Evolutionary conservation across 2,888 invertebrate genomes (phyloP).

Genomic region (Stegana nigrithorax): DNA sequence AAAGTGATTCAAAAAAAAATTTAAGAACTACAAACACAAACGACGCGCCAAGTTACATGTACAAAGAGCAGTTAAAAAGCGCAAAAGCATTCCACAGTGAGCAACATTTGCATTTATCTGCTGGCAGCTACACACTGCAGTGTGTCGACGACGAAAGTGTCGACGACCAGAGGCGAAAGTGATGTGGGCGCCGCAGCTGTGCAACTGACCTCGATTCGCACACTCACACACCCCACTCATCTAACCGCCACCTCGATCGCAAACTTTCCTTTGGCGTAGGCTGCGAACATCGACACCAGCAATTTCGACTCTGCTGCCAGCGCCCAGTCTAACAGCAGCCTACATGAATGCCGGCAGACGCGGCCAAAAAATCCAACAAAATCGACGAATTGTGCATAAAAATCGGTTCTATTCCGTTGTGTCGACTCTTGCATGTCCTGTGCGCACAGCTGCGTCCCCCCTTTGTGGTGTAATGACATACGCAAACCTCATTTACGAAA

Average conservation of each 20-base stretch:
- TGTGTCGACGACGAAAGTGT: no score
- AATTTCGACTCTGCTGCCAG: no score
- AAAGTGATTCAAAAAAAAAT: neutral
- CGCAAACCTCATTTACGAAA: neutral
- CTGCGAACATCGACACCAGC: neutral
- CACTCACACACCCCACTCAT: neutral
- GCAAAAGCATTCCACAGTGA: constrained; percentile 5
- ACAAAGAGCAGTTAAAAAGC: neutral
- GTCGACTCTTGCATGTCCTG: neutral
- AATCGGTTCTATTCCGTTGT: no score
- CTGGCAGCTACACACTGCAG: no score
- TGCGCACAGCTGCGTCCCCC: neutral
- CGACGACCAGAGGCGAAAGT: neutral
- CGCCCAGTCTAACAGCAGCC: neutral
- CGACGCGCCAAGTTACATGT: no score
- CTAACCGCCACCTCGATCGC: no score
- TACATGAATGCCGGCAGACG: neutral
- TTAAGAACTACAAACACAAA: neutral
- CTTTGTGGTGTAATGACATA: constrained; percentile 5
- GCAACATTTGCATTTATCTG: constrained; percentile 16
- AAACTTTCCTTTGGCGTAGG: no score
- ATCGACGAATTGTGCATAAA: no score
- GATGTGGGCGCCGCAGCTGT: neutral
- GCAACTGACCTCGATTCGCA: constrained; percentile 7
- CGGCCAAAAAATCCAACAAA: no score